phyloP scores from a whole-genome alignment of 1,140 invertebrate species.

The Gyrodactylus salaris region DNA sequence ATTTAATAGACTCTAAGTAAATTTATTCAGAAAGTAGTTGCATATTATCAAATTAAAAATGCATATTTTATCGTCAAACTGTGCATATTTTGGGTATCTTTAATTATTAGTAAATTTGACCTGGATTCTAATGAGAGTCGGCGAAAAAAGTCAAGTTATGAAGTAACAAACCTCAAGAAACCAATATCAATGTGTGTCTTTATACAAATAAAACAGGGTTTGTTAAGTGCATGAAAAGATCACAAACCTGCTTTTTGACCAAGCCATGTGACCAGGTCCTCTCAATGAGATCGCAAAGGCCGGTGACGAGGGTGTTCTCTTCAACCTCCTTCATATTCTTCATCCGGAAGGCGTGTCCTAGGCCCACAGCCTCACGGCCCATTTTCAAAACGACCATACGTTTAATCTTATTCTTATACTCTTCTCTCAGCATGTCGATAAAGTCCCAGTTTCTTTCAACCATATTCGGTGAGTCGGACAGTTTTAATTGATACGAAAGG shows the following conservation, averaged over 20 bases:
- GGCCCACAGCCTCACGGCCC: conserved; percentile 49
- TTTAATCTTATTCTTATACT: conserved; percentile 47
- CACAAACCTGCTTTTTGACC: conserved; percentile 71
- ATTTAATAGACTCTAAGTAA: no score
- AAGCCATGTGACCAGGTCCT: conserved; percentile 86
- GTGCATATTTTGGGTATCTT: no score
- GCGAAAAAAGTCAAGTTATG: no score
- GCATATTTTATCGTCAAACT: no score
- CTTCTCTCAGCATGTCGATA: conserved; percentile 55
- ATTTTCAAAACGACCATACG: conserved; percentile 87
- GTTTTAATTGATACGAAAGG: neutral
- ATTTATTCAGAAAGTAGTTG: no score
- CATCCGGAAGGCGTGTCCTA: conserved; percentile 32
- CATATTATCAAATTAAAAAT: no score
- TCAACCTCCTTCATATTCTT: conserved; percentile 33
- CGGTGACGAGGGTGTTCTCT: conserved; percentile 83
- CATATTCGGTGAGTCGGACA: conserved; percentile 10
- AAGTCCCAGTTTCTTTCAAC: conserved; percentile 94
- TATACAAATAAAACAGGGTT: no score
- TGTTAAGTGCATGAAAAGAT: no score
- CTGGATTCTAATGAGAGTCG: no score
- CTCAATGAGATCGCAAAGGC: conserved; percentile 77
- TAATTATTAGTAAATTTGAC: no score
- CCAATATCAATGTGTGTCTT: no score
- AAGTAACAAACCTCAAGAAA: no score